Base-by-base conservation (phyloP, 2,113 vertebrate species). In the Nibea albiflora region DNA sequence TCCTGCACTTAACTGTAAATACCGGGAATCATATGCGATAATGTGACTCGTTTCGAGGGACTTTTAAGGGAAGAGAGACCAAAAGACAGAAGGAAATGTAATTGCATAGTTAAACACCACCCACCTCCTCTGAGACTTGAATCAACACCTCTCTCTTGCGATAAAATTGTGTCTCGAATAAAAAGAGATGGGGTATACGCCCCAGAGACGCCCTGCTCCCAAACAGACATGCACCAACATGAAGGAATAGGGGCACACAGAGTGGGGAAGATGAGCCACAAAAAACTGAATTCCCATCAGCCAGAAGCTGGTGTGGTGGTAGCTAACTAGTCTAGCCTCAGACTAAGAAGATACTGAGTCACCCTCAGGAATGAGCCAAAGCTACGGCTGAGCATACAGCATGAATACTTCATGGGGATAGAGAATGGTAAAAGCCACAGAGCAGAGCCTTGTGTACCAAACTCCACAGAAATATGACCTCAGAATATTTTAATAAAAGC, bases 201-300 rank as follows among this genome's bases (percentile, higher is more conserved):
- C 66, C 54, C 28, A 20, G 50, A 69, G 74, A 74, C 11, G 4
- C 56, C 4, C 57, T 71, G 62, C 46, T 22, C 5, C 4, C 46
- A 22, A 81, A 71, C 47, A 81, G 67, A 88, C 61, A 52, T 67
- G 70, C 42, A 62, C 60, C 53, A 22, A 61, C 72, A 67, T 86
- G 84, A 88, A 82, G 70, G 78, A 78, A 80, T 78, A 81, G 22
- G 86, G 83, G 53, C 83, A 84, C 46, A 56, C 66, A 72, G 76
- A 47, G 69, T 44, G 53, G 5, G 50, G 49, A n/a, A 68, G 73
- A 57, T 66, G 20, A 46, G 42, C 31, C 42, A 64, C 31, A 77
- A 62, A 62, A 67, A 73, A 69, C 35, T 85, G 39, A 67, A 35
- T 85, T 88, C 79, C 81, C 81, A 81, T 69, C 46, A 81, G 81